Percentiles rank a stretch among this genome's conserved stretches.
Evolutionary conservation across 2,113 vertebrate species (phyloP).

Genomic region (Ptilonorhynchus violaceus): DNA sequence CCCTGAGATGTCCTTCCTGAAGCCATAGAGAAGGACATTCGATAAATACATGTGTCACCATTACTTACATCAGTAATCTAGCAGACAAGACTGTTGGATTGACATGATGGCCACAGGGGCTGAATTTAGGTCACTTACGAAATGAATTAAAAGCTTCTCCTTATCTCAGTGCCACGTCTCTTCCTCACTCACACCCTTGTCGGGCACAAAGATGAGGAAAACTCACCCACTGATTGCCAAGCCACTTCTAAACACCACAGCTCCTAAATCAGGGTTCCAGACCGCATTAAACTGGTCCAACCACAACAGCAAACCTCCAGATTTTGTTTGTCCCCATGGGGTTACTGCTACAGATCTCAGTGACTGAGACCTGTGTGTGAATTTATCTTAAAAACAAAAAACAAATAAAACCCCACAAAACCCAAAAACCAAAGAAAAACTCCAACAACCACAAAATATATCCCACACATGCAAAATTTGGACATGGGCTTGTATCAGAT

Average conservation of each 20-base stretch:
- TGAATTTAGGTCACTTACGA: slow-evolving; percentile 23
- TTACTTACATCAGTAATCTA: slow-evolving; percentile 22
- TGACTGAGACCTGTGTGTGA: not conserved
- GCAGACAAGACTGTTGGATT: not conserved
- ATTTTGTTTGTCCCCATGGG: not conserved
- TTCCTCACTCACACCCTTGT: not conserved
- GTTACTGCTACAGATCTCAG: not conserved
- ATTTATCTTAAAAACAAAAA: not conserved
- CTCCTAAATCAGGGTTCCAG: not conserved
- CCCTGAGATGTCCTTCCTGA: not conserved
- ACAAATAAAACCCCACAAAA: fast-evolving
- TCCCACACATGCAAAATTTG: not conserved
- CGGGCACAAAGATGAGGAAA: not conserved
- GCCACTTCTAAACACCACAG: not conserved
- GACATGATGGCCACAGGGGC: slow-evolving; percentile 36
- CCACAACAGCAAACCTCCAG: not conserved
- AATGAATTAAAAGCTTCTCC: slow-evolving; percentile 46
- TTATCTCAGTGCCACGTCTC: slow-evolving; percentile 7
- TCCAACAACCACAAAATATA: too few relatives aligned
- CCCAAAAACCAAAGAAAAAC: not conserved
- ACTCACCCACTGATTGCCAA: not conserved
- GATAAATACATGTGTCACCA: not conserved
- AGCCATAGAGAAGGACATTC: slow-evolving; percentile 10
- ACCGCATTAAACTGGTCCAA: not conserved
- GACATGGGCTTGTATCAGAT: not conserved